A percentile compares a stretch with the other conserved stretches of the same genome.
Evolutionary conservation across 2,888 invertebrate species (phyloP).

Genomic region (Cepaea hortensis): DNA sequence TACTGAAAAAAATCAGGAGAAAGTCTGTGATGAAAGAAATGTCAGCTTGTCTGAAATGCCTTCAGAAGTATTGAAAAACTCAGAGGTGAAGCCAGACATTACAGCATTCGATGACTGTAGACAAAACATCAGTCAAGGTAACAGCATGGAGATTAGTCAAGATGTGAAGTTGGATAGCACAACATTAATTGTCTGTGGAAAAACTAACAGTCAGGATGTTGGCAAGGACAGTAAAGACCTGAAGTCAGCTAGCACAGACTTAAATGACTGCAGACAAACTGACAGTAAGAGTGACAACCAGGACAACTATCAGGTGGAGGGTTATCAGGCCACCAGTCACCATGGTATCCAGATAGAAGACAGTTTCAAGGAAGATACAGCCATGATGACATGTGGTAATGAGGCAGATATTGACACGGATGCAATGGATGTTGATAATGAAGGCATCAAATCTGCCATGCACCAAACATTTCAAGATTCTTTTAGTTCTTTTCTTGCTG

Average conservation of each 20-base stretch:
- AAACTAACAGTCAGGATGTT: too few species aligned
- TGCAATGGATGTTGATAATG: constrained; percentile 21
- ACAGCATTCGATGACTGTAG: not conserved
- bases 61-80: not conserved
- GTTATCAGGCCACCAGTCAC: not conserved
- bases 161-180: too few species aligned
- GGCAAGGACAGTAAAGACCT: too few species aligned
- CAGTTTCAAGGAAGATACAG: constrained; percentile 11
- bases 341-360: not conserved
- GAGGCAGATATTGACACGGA: constrained; percentile 13
- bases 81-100: not conserved
- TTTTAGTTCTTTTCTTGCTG: too few species aligned
- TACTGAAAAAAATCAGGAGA: not conserved
- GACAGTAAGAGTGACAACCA: not conserved
- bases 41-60: not conserved
- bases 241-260: too few species aligned
- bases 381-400: not conserved
- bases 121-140: not conserved
- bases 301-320: not conserved
- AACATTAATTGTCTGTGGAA: too few species aligned
- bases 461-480: constrained; percentile 5
- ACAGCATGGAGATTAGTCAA: too few species aligned
- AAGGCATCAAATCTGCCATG: not conserved
- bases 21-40: not conserved
- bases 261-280: not conserved